phyloP scores from a whole-genome alignment of 2,888 invertebrate genomes.

The Leuctra nigra region DNA sequence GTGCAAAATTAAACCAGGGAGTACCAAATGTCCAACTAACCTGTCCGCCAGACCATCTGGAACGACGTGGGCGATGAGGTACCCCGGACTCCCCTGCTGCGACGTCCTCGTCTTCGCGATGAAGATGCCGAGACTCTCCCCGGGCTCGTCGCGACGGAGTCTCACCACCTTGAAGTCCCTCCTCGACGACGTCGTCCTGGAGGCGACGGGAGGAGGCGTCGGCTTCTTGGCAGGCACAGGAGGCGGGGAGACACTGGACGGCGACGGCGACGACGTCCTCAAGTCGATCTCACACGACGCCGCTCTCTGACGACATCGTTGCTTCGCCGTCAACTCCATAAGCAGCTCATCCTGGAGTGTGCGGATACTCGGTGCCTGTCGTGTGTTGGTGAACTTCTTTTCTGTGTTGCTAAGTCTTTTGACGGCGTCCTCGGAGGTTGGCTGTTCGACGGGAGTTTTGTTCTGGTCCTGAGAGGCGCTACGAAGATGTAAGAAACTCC shows the following conservation, averaged over 20 bases:
- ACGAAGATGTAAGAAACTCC: slow-evolving; percentile 15
- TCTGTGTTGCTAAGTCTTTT: slow-evolving; percentile 4
- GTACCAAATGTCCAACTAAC: slow-evolving; percentile 42
- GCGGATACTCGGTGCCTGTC: neutral
- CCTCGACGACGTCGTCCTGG: slow-evolving; percentile 41
- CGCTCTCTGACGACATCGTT: slow-evolving; percentile 22
- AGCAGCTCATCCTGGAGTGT: neutral
- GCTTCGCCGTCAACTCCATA: slow-evolving; percentile 22
- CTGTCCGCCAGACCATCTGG: slow-evolving; percentile 62
- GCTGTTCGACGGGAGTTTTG: slow-evolving; percentile 39
- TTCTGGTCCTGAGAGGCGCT: slow-evolving; percentile 36
- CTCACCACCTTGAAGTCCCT: slow-evolving; percentile 44
- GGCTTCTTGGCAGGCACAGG: too few species aligned
- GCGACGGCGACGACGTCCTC: slow-evolving; percentile 32
- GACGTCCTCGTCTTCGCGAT: slow-evolving; percentile 57
- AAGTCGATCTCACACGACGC: slow-evolving; percentile 12
- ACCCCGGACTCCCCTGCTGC: slow-evolving; percentile 50
- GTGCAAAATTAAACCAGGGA: too few species aligned
- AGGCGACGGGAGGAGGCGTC: slow-evolving; percentile 44
- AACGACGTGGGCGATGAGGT: slow-evolving; percentile 63
- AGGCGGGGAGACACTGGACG: too few species aligned
- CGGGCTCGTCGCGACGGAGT: slow-evolving; percentile 48
- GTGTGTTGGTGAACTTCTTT: neutral
- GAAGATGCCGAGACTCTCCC: slow-evolving; percentile 63
- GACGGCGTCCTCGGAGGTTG: slow-evolving; percentile 31